These are phyloP conservation scores for Aphaenogaster floridana DNA, from an alignment of 1,140 invertebrate genomes.

Conservation along the genomic window DNA sequence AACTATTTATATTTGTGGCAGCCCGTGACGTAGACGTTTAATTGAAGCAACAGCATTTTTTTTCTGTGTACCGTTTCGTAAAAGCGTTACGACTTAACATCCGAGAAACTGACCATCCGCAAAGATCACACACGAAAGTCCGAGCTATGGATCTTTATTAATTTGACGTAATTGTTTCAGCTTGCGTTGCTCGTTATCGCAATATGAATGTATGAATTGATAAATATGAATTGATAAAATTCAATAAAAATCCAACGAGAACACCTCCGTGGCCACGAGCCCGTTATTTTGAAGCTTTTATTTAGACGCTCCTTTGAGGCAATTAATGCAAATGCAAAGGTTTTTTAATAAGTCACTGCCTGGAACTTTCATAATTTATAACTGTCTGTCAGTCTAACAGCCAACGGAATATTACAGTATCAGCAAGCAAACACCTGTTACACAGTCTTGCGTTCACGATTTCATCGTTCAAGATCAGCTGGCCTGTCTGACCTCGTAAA, in stretches of 20 bases:
- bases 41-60: no score
- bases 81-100: background rate
- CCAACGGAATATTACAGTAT: conserved; percentile 44
- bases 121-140: background rate
- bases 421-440: conserved; percentile 35
- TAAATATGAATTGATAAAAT: background rate
- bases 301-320: background rate
- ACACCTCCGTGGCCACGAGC: background rate
- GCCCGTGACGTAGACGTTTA: no score
- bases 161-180: background rate
- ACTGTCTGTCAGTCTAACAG: conserved; percentile 23
- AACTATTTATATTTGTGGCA: no score
- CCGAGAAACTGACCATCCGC: background rate
- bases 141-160: background rate
- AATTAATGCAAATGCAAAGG: conserved; percentile 26
- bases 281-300: background rate
- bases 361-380: conserved; percentile 25
- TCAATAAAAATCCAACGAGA: background rate
- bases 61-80: no score
- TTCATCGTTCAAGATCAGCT: conserved; percentile 33
- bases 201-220: background rate
- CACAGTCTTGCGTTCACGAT: conserved; percentile 4
- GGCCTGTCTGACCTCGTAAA: conserved; percentile 26
- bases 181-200: background rate
- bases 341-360: conserved; percentile 21